phyloP scores from a whole-genome alignment of 2,797 vertebrate species.

The Cuculus canorus region DNA sequence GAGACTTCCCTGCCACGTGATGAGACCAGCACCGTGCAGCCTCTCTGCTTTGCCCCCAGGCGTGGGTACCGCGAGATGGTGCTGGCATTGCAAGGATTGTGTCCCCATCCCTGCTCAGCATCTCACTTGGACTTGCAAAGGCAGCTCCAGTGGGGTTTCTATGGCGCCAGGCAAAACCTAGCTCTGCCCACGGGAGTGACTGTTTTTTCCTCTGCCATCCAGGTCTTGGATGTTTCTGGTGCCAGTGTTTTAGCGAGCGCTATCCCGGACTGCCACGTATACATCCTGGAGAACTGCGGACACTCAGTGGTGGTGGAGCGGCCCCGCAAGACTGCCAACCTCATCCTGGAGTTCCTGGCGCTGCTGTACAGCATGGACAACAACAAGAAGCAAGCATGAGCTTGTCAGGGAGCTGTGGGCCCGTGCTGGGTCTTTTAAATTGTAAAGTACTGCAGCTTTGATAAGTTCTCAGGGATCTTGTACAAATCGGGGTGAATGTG shows the following conservation, averaged over 20 bases:
- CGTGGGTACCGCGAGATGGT: rapidly evolving
- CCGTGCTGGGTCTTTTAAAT: neutral
- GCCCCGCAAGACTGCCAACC: slow-evolving; percentile 87
- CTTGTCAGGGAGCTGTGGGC: neutral
- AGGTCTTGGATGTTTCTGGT: slow-evolving; percentile 92
- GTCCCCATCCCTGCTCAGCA: neutral
- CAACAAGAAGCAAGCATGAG: slow-evolving; percentile 85
- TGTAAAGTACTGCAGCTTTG: slow-evolving; percentile 49
- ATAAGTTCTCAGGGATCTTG: slow-evolving; percentile 80
- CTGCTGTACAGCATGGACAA: slow-evolving; percentile 77
- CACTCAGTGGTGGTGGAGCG: slow-evolving; percentile 90
- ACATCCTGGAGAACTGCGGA: slow-evolving; percentile 90
- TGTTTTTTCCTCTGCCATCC: neutral
- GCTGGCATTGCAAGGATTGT: rapidly evolving
- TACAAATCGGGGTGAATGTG: slow-evolving; percentile 34
- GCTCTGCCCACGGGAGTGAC: neutral
- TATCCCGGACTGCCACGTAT: slow-evolving; percentile 82
- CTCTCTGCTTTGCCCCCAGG: neutral
- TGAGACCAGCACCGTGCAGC: neutral
- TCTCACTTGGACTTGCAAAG: neutral
- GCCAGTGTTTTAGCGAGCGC: slow-evolving; percentile 80
- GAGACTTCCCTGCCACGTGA: neutral
- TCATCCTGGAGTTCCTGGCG: slow-evolving; percentile 85
- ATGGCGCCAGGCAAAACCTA: neutral
- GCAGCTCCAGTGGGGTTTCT: neutral